Evolutionary conservation across 2,888 invertebrate genomes (phyloP).

Genomic region (Acanthococcus lagerstroemiae): DNA sequence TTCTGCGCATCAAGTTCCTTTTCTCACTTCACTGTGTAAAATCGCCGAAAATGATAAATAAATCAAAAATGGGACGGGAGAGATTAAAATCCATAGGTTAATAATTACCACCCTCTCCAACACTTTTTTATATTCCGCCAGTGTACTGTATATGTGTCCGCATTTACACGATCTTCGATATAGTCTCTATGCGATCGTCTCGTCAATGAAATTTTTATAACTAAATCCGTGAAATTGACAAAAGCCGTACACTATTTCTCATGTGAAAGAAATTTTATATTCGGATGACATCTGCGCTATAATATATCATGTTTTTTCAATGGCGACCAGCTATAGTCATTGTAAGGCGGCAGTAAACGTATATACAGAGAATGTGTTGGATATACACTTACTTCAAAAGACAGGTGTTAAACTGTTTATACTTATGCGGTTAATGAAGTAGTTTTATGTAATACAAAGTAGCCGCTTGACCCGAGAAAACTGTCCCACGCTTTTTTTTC

Average conservation of each 20-base stretch:
- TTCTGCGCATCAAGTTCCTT: too few species aligned
- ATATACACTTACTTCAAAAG: not conserved
- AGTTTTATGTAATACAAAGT: constrained; percentile 9
- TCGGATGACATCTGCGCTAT: constrained; percentile 19
- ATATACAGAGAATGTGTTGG: not conserved
- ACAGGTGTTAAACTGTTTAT: constrained; percentile 14
- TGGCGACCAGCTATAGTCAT: not conserved
- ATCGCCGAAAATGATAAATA: not conserved
- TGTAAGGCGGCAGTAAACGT: not conserved
- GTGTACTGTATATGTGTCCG: not conserved
- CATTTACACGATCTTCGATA: not conserved
- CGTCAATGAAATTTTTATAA: constrained; percentile 3
- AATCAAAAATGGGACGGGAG: not conserved
- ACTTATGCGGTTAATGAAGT: constrained; percentile 6
- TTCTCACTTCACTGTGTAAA: too few species aligned
- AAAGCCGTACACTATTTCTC: constrained; percentile 8
- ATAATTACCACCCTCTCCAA: not conserved
- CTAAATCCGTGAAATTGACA: constrained; percentile 26
- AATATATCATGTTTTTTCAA: constrained; percentile 27
- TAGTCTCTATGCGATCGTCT: not conserved
- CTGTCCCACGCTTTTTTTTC: not conserved
- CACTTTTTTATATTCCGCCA: not conserved
- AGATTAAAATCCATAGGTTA: not conserved
- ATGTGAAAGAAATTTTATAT: constrained; percentile 18
- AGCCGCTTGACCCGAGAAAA: constrained; percentile 2